Base-by-base conservation (phyloP, 2,797 vertebrate species). In the Leptoclinus maculatus region DNA sequence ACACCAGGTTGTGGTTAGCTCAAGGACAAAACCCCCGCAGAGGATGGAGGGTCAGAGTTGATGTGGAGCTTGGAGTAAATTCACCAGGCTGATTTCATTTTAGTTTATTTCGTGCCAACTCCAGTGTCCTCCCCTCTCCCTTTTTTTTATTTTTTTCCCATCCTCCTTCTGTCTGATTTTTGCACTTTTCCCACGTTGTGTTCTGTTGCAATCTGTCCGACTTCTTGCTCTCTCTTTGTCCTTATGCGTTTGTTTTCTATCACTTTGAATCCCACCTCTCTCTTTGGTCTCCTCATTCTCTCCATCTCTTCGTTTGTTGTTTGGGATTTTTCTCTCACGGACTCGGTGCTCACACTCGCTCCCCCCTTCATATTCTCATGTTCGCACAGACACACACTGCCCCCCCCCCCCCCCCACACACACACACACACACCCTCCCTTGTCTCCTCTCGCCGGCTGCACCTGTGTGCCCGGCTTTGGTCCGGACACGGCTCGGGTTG, bases 391-490 rank as follows among this genome's bases (percentile, higher is more conserved):
- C 75, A 53, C 21, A 79, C 68, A 80, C 80, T 36, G 21, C 4
- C 59, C n/a, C n/a, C n/a, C n/a, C n/a, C n/a, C n/a, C n/a, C n/a
- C n/a, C n/a, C n/a, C n/a, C n/a, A 53, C 23, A 53, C 51, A 53
- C n/a, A 25, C 12, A 29, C 34, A 23, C 71, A 72, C 49, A 65
- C 71, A 45, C 25, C 16, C 58, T 71, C 74, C 77, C 74, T 78
- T 85, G 85, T 85, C 85, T 57, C n/a, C 27, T 8, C 49, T 54
- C 53, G 43, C 58, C 19, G 51, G 71, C 85, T 88, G 91, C 94
- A 95, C 95, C 95, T 95, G 95, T 88, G 91, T 58, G 82, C 91
- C 76, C 56, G n/a, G 87, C 89, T 87, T 79, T 79, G 87, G 88
- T 91, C 80, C 79, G 88, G 86, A 87, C 87, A 66, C 29, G 85